A percentile compares a stretch with the other conserved stretches of the same genome.
Evolutionary conservation across 2,797 vertebrate species (phyloP).

Genomic region (Percopsis omiscomaycus): DNA sequence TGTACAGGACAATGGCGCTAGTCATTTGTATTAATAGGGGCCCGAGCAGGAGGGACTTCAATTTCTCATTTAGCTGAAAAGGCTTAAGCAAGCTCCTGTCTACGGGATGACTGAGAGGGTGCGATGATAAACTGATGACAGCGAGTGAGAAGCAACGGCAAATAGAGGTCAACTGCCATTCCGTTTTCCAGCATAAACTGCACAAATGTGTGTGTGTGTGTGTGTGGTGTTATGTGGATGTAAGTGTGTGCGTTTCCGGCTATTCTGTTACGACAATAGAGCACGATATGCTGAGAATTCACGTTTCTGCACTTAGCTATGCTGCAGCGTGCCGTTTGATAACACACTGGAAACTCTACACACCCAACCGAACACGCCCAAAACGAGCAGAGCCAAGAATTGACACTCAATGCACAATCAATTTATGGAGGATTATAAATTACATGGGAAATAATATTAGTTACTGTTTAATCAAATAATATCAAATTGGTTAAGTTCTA

Average conservation of each 20-base stretch:
- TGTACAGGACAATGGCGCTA: background rate
- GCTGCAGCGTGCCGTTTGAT: no score
- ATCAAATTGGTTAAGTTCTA: no score
- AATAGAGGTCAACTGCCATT: constrained; percentile 26
- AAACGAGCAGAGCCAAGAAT: no score
- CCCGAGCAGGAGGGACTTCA: constrained; percentile 12
- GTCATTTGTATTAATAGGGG: constrained; percentile 21
- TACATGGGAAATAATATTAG: no score
- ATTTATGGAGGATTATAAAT: no score
- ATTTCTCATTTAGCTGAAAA: constrained; percentile 34
- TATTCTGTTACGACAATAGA: constrained; percentile 22
- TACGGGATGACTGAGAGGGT: background rate
- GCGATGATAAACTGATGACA: constrained; percentile 24
- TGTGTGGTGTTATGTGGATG: constrained; percentile 13
- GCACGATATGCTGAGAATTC: no score
- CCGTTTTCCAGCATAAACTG: constrained; percentile 14
- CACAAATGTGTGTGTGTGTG: constrained; percentile 4
- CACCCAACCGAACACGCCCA: no score
- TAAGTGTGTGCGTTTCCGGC: constrained; percentile 52
- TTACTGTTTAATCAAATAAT: no score
- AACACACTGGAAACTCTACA: no score
- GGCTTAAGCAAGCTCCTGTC: constrained; percentile 4
- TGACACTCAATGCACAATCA: no score
- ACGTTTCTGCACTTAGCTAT: no score
- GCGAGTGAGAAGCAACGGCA: constrained; percentile 6